These are phyloP conservation scores for Diuraphis noxia DNA, from an alignment of 1,140 invertebrate genomes.

Conservation along the genomic window DNA sequence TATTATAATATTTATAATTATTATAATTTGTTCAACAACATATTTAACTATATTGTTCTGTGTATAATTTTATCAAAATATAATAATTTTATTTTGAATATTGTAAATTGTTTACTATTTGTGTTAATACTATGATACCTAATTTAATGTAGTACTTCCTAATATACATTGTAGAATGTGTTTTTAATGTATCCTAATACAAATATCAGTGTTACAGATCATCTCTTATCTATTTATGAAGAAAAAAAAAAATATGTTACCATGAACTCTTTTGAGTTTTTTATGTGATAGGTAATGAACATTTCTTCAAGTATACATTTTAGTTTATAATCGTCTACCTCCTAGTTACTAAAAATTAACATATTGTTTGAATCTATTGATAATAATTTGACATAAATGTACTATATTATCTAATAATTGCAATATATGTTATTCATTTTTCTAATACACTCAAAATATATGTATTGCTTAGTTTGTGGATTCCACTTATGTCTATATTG, in stretches of 20 bases:
- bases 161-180: not conserved
- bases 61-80: conserved; percentile 34
- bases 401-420: too few species aligned
- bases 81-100: conserved; percentile 30
- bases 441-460: too few species aligned
- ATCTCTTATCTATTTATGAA: too few species aligned
- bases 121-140: not conserved
- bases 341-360: not conserved
- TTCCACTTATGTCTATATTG: too few species aligned
- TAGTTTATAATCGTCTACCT: not conserved
- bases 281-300: not conserved
- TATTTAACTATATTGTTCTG: conserved; percentile 33
- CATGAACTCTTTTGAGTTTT: not conserved
- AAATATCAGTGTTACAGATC: too few species aligned
- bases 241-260: too few species aligned
- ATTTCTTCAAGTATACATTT: not conserved
- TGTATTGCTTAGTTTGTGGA: too few species aligned
- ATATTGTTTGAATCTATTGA: too few species aligned
- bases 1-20: conserved; percentile 31
- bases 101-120: not conserved
- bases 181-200: too few species aligned
- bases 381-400: too few species aligned
- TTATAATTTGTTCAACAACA: conserved; percentile 18
- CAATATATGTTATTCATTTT: too few species aligned
- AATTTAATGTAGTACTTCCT: not conserved